Conservation (phyloP, 2,113 vertebrate genomes). For the Pluvianellus socialis region DNA sequence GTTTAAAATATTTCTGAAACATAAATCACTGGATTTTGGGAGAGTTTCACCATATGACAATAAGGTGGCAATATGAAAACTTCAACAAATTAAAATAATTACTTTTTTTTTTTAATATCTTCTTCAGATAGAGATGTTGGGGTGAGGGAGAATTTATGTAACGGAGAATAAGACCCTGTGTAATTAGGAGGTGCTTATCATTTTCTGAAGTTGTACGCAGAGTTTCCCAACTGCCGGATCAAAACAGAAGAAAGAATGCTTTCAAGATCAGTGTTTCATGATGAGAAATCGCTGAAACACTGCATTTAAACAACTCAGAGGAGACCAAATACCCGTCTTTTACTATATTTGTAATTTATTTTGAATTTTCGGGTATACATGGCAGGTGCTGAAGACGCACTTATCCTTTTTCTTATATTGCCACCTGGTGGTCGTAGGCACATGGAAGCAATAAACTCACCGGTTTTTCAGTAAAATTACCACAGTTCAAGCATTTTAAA, state of each 20-base stretch:
- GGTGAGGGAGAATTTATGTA: not conserved
- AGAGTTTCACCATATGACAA: not conserved
- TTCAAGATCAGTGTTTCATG: not conserved
- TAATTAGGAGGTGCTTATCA: not conserved
- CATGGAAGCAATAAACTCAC: not conserved
- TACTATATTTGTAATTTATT: not conserved
- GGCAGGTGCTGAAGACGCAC: not conserved
- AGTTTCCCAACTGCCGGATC: not conserved
- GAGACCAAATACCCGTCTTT: not conserved
- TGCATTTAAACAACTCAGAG: not conserved
- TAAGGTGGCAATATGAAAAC: not conserved
- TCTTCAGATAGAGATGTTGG: not conserved
- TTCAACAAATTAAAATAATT: not conserved
- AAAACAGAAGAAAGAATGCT: not conserved
- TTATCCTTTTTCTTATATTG: slow-evolving; percentile 53
- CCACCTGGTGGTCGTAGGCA: slow-evolving; percentile 49
- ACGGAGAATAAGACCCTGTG: not conserved
- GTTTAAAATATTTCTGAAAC: not conserved
- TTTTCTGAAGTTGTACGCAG: not conserved
- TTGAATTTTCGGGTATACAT: not conserved
- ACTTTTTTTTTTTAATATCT: not conserved
- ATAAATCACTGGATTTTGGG: not conserved
- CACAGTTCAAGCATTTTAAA: not conserved
- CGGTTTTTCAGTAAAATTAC: not conserved
- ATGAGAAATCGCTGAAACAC: not conserved